These are phyloP conservation scores for Dryocosmus kuriphilus DNA, from an alignment of 2,888 invertebrate species.

Conservation along the genomic window DNA sequence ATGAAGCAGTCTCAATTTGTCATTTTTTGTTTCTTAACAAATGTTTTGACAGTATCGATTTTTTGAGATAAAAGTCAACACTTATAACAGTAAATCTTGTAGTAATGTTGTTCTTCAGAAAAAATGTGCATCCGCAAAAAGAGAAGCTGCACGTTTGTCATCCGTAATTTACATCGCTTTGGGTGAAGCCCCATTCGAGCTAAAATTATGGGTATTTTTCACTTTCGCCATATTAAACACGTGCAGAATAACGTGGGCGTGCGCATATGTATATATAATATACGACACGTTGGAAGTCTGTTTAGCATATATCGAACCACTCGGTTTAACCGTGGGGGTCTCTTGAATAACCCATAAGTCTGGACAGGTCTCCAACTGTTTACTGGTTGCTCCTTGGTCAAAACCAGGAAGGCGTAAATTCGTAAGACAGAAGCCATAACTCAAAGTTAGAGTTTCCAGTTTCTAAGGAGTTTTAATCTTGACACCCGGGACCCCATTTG, in stretches of 20 bases:
- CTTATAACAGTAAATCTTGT: too few species aligned
- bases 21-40: too few species aligned
- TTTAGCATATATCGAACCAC: constrained; percentile 71
- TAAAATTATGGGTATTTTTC: constrained; percentile 56
- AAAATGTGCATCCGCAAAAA: neutral
- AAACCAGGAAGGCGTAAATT: constrained; percentile 70
- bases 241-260: constrained; percentile 66
- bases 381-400: constrained; percentile 52
- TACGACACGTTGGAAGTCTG: constrained; percentile 64
- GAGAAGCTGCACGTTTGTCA: neutral
- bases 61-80: too few species aligned
- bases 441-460: constrained; percentile 39
- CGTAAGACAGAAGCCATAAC: constrained; percentile 39
- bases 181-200: neutral
- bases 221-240: constrained; percentile 64
- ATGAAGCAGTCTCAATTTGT: neutral
- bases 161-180: neutral
- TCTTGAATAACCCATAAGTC: constrained; percentile 74
- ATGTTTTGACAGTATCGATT: too few species aligned
- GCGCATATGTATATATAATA: constrained; percentile 54
- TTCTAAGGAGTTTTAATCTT: constrained; percentile 39
- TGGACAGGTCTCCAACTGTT: constrained; percentile 59
- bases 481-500: neutral
- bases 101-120: too few species aligned
- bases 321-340: constrained; percentile 58